Evolutionary conservation across 2,113 vertebrate genomes (phyloP), one percentile per base, ranked within the genome.

Genomic region (Pyrgilauda ruficollis): DNA sequence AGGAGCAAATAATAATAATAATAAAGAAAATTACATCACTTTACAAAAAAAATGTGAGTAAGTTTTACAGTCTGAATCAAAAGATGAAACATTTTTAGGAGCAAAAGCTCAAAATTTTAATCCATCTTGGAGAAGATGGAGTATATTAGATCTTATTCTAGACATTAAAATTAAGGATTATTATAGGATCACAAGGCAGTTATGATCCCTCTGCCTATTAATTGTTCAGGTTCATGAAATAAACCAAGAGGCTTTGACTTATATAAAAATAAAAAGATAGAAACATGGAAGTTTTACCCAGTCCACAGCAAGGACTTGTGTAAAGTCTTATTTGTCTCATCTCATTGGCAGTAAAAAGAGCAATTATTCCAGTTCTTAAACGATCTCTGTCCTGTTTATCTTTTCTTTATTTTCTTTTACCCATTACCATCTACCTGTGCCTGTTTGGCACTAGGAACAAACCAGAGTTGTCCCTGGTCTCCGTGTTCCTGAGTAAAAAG

Each of bases 1-100:
- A 61, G 85, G 63, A 97, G 17, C 61, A 97, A 96, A 96, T 73
- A 83, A 92, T 69, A 85, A 78, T 21, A 83, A 52, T 41, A 62
- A 39, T 28, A 90, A 67, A 41, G 49, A 89, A 82, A 88, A 81
- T 49, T 55, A 15, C 30, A 11, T 49, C 62, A 91, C 30, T 80
- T 89, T 76, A 75, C 62, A 76, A 62, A 24, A 84, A 84, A 81
- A 75, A 46, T 3, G 4, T 39, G 7, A 13, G 11, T 43, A 47
- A 63, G 64, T 50, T 87, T 80, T 50, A 70, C 24, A 88, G 49
- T 1, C 6, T 56, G 9, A 52, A 50, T n/a, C 69, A 87, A 27
- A 92, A 63, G 1, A 12, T 22, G 16, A 79, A 53, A 27, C 8
- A 53, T 63, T 88, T 66, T 84, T 55, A 64, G 23, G 10, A 72